Percentiles rank a stretch among this genome's conserved stretches.
phyloP scores from a whole-genome alignment of 2,888 invertebrate species.

The Hydroisotoma schaefferi region DNA sequence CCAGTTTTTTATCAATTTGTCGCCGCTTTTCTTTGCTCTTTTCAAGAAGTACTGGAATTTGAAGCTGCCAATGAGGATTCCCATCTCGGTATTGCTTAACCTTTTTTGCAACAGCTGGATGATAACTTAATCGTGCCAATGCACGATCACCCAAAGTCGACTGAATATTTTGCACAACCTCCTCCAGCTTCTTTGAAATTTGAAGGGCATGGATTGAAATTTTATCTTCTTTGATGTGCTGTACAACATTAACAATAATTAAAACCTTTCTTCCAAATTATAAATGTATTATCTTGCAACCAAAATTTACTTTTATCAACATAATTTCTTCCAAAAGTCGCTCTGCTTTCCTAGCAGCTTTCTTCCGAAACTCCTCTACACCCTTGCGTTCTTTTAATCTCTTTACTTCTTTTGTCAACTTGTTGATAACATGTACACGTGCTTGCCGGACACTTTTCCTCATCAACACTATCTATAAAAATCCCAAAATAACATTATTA shows the following conservation, averaged over 20 bases:
- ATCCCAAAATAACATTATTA: too few species aligned
- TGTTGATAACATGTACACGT: slow-evolving; percentile 37
- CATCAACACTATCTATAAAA: slow-evolving; percentile 42
- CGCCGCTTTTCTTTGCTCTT: slow-evolving; percentile 31
- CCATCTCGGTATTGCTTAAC: slow-evolving; percentile 35
- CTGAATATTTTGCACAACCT: slow-evolving; percentile 22
- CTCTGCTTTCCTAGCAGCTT: slow-evolving; percentile 39
- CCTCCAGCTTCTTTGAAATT: slow-evolving; percentile 22
- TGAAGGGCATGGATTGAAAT: slow-evolving; percentile 35
- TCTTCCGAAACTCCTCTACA: slow-evolving; percentile 26
- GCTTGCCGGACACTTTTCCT: slow-evolving; percentile 37
- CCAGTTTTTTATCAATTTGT: slow-evolving; percentile 21
- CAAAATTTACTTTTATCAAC: slow-evolving; percentile 36
- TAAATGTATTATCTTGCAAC: background rate
- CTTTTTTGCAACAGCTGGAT: slow-evolving; percentile 24
- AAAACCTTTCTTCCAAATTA: background rate
- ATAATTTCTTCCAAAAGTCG: slow-evolving; percentile 39
- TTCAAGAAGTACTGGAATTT: slow-evolving; percentile 44
- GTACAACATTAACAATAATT: slow-evolving; percentile 3
- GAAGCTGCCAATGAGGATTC: slow-evolving; percentile 46
- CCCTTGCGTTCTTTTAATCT: slow-evolving; percentile 40
- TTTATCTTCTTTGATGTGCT: slow-evolving; percentile 42
- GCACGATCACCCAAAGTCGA: slow-evolving; percentile 29
- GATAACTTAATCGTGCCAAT: slow-evolving; percentile 34
- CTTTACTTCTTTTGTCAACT: slow-evolving; percentile 35